Evolutionary conservation across 2,888 invertebrate genomes (phyloP), one percentile per base, ranked within the genome.

Genomic region (Dynastes tityus): DNA sequence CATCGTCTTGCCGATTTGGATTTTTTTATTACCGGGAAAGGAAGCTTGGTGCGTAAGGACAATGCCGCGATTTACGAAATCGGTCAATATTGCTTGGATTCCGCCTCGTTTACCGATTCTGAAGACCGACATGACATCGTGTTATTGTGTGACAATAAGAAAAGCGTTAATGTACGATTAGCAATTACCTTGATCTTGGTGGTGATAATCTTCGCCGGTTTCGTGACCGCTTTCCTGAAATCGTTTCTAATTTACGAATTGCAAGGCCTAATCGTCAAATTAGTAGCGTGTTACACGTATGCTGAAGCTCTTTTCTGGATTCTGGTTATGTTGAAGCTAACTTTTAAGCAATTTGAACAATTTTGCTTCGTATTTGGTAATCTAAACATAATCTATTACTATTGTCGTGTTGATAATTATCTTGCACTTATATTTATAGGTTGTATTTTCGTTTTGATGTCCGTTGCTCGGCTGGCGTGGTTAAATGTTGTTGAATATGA

Each of bases 351-450:
- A 27, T 74, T 74, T 4, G 61, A 40, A 13, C 11, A 74, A 2
- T 74, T 74, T 16, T 74, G 73, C 49, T 27, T n/a, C 40, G 61
- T 74, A 11, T 74, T 74, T 49, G 73, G 73, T 74, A 61, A 45
- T 1, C 4, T 9, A 4, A n/a, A 58, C 5, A 58, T 58, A 9
- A 58, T 4, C 16, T 8, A 16, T 32, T 58, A 67, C 37, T 8
- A 49, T 45, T 16, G 55, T 16, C 1, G 2, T 40, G n/a, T 8
- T 45, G 1, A 40, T n/a, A 67, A n/a, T 45, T 22, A 11, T 51
- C 11, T 5, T 16, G 45, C 16, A 11, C 9, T 68, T 9, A n/a
- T 16, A 27, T 27, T 74, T 45, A 11, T 29, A 74, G 73, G 73
- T 5, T 74, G 45, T 27, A 9, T 9, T 4, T 45, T 63, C 27